Conservation (phyloP, 2,888 invertebrate species). For the Tanypteryx hageni region DNA sequence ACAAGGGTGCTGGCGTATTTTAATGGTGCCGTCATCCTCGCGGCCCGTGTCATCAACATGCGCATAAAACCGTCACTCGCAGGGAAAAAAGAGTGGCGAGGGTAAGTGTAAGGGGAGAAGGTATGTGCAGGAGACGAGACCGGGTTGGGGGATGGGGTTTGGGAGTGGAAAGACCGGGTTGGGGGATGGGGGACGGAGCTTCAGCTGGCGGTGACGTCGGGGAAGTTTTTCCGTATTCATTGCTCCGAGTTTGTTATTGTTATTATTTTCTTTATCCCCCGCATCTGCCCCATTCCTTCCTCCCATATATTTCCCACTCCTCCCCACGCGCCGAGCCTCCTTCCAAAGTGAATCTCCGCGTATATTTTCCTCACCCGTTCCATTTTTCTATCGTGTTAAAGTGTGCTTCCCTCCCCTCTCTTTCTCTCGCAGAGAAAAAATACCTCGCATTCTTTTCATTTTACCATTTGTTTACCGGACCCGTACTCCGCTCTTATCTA, state of each 20-base stretch:
- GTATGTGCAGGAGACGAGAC: neutral
- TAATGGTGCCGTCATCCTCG: conserved; percentile 9
- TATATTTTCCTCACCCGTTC: neutral
- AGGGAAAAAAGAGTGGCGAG: neutral
- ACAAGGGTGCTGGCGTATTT: conserved; percentile 22
- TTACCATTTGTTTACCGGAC: neutral
- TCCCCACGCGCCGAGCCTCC: neutral
- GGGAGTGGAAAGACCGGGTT: no score
- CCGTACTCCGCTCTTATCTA: neutral
- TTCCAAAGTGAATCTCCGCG: neutral
- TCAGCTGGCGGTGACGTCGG: neutral
- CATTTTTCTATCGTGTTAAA: neutral
- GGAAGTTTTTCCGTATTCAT: conserved; percentile 15
- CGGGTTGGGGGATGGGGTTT: no score
- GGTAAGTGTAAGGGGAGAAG: neutral
- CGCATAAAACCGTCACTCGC: conserved; percentile 24
- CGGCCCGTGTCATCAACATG: conserved; percentile 19
- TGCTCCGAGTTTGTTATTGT: conserved; percentile 25
- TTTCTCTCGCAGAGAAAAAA: no score
- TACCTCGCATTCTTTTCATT: neutral
- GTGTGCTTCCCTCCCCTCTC: no score
- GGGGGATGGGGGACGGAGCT: neutral
- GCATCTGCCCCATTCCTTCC: neutral
- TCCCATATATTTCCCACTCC: neutral
- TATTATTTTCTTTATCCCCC: conserved; percentile 1